phyloP scores from a whole-genome alignment of 2,888 invertebrate genomes.

The Meliscaeva auricollis region DNA sequence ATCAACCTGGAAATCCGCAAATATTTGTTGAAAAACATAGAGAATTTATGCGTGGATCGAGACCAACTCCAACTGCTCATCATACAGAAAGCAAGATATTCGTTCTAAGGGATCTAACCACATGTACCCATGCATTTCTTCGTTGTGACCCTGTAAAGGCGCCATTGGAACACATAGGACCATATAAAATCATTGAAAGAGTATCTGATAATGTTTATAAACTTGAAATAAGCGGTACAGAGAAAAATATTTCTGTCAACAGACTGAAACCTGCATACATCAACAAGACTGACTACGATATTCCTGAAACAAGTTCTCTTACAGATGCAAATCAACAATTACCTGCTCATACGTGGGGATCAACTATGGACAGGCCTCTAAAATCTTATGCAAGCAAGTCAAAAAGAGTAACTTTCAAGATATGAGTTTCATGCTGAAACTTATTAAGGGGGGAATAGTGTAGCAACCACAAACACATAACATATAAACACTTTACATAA shows the following conservation, averaged over 20 bases:
- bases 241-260: slow-evolving; percentile 8
- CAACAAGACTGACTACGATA: background rate
- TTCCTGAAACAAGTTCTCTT: too few species aligned
- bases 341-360: too few species aligned
- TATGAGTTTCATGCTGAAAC: too few species aligned
- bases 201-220: background rate
- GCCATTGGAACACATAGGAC: background rate
- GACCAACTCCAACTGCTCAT: slow-evolving; percentile 29
- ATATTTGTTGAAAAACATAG: slow-evolving; percentile 21
- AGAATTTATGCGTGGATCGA: background rate
- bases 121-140: background rate
- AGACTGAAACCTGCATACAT: background rate
- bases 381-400: too few species aligned
- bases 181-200: background rate
- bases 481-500: too few species aligned
- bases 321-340: too few species aligned
- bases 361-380: too few species aligned
- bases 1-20: background rate
- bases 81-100: slow-evolving; percentile 17
- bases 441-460: too few species aligned
- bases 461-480: too few species aligned
- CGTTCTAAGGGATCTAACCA: background rate
- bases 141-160: background rate
- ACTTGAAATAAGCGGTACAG: background rate
- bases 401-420: too few species aligned